Conservation (phyloP, 1,140 invertebrate species). For the Aphaenogaster floridana region DNA sequence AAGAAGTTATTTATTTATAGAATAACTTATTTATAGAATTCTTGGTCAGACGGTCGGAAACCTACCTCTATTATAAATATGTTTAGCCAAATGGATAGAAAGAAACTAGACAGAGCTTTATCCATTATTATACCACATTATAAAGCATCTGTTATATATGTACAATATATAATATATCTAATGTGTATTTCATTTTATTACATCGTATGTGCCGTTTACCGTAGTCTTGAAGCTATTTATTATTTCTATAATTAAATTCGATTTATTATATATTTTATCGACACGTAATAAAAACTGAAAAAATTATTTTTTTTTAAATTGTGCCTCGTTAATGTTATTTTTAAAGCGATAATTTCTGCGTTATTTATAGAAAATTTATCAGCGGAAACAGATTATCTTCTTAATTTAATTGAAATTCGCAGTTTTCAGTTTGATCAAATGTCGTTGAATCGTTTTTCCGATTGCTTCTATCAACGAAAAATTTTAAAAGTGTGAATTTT, state of each 20-base stretch:
- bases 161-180: not conserved
- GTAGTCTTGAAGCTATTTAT: not conserved
- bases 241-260: not conserved
- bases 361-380: not conserved
- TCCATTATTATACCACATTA: not conserved
- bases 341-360: not conserved
- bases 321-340: not conserved
- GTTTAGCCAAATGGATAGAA: not conserved
- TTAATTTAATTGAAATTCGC: not conserved
- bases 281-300: not conserved
- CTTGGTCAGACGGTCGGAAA: not conserved
- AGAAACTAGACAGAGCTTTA: not conserved
- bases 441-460: not conserved
- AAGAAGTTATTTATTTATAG: conserved; percentile 5
- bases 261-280: not conserved
- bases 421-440: not conserved
- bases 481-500: not conserved
- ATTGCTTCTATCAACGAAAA: not conserved
- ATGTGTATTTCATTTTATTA: not conserved
- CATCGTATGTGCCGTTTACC: not conserved
- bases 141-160: not conserved
- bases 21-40: not conserved
- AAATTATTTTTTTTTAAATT: not conserved
- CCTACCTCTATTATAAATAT: not conserved
- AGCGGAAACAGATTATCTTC: not conserved